Percentiles rank a stretch among this genome's conserved stretches.
phyloP scores from a whole-genome alignment of 2,888 invertebrate species.

The Tridacna gigas region DNA sequence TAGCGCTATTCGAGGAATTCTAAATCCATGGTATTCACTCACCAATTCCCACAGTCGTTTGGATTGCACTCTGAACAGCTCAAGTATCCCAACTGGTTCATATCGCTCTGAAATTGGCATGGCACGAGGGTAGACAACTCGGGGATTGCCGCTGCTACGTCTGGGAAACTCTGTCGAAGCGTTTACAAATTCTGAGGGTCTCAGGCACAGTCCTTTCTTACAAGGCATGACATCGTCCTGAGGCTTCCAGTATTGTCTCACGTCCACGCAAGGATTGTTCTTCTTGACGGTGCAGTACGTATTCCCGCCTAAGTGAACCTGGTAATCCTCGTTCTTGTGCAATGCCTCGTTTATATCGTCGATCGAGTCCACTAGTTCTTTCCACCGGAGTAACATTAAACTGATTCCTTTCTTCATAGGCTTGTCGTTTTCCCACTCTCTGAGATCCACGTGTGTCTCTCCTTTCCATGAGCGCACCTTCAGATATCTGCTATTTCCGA shows the following conservation, averaged over 20 bases:
- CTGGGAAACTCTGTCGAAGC: constrained; percentile 22
- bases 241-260: constrained; percentile 53
- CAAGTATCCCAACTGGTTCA: constrained; percentile 35
- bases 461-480: constrained; percentile 36
- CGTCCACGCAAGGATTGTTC: constrained; percentile 36
- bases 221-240: constrained; percentile 34
- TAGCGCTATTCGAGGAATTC: neutral
- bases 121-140: constrained; percentile 24
- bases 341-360: constrained; percentile 23
- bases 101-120: constrained; percentile 28
- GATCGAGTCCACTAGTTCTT: constrained; percentile 16
- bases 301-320: constrained; percentile 31
- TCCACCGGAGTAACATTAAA: constrained; percentile 33
- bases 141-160: constrained; percentile 30
- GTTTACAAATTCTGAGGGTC: constrained; percentile 42
- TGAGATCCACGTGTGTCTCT: constrained; percentile 36
- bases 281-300: constrained; percentile 25
- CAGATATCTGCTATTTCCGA: constrained; percentile 39
- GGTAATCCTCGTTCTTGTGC: constrained; percentile 7
- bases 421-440: constrained; percentile 38
- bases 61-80: constrained; percentile 38
- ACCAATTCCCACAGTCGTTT: constrained; percentile 9
- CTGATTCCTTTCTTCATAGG: constrained; percentile 50
- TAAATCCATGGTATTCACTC: neutral
- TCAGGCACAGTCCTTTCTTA: constrained; percentile 42